phyloP scores from a whole-genome alignment of 1,140 invertebrate genomes.

The Himalopsyche phryganea region DNA sequence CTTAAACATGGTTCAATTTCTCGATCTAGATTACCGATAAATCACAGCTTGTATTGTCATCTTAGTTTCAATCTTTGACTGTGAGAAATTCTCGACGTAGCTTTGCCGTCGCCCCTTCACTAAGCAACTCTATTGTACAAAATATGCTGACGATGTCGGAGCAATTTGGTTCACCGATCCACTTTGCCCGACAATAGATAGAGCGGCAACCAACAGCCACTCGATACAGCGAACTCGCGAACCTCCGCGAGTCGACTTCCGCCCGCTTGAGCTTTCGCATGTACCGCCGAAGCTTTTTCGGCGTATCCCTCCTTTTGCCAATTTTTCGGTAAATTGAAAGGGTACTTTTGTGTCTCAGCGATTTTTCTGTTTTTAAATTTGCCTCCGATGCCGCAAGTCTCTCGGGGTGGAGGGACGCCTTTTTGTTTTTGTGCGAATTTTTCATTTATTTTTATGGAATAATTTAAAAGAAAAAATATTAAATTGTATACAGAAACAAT shows the following conservation, averaged over 20 bases:
- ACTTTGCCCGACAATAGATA: slow-evolving; percentile 18
- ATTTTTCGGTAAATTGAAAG: slow-evolving; percentile 35
- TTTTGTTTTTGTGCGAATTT: not conserved
- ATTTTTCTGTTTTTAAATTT: slow-evolving; percentile 23
- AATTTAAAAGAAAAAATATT: too few relatives aligned
- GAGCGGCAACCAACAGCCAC: slow-evolving; percentile 7
- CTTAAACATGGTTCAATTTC: too few relatives aligned
- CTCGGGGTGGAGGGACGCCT: slow-evolving; percentile 18
- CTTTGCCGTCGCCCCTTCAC: not conserved
- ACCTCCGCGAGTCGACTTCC: slow-evolving; percentile 21
- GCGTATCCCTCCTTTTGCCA: slow-evolving; percentile 19
- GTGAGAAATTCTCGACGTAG: not conserved
- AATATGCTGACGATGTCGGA: slow-evolving; percentile 31
- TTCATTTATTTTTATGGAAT: too few relatives aligned
- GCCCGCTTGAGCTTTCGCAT: slow-evolving; percentile 25
- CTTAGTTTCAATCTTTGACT: not conserved
- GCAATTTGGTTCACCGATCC: slow-evolving; percentile 24
- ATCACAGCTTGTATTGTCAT: too few relatives aligned
- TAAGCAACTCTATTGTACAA: slow-evolving; percentile 15
- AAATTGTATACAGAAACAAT: too few relatives aligned
- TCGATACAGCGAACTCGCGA: slow-evolving; percentile 26
- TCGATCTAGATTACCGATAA: too few relatives aligned
- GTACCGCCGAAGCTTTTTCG: not conserved
- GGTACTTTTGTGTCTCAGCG: slow-evolving; percentile 33
- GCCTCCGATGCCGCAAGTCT: slow-evolving; percentile 23